Evolutionary conservation across 2,113 vertebrate genomes (phyloP).

Genomic region (Motacilla tschutschensis): DNA sequence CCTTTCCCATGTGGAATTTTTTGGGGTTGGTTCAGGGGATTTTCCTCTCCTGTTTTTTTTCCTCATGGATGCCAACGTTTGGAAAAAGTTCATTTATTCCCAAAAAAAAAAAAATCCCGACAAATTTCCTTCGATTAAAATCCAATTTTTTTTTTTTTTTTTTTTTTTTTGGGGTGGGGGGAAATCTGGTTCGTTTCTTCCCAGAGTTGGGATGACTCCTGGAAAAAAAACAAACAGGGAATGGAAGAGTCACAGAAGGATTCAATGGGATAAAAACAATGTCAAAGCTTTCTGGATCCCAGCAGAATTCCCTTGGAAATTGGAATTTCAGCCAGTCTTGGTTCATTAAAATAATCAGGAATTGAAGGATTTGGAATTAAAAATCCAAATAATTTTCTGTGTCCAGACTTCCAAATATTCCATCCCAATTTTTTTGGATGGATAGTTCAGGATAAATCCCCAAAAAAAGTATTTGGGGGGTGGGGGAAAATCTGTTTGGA

Average conservation of each 20-base stretch:
- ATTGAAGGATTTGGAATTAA: neutral
- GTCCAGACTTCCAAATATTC: neutral
- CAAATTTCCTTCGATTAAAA: neutral
- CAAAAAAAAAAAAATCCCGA: neutral
- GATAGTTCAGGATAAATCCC: neutral
- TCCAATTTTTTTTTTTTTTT: neutral
- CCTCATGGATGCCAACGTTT: neutral
- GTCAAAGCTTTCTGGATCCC: neutral
- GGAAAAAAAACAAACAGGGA: neutral
- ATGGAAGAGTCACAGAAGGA: neutral
- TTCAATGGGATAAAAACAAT: neutral
- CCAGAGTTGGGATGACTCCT: neutral
- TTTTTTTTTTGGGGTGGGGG: neutral
- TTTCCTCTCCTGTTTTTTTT: neutral
- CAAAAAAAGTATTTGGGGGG: accelerated
- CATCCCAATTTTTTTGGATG: neutral
- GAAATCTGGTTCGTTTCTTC: neutral
- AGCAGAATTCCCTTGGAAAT: neutral
- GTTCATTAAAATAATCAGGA: neutral
- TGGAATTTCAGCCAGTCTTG: neutral
- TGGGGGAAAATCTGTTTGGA: neutral
- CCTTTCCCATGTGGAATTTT: neutral
- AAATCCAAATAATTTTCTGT: neutral
- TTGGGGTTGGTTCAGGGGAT: neutral
- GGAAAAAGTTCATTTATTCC: neutral